Conservation (phyloP, 2,113 vertebrate species). For the Tursiops truncatus region DNA sequence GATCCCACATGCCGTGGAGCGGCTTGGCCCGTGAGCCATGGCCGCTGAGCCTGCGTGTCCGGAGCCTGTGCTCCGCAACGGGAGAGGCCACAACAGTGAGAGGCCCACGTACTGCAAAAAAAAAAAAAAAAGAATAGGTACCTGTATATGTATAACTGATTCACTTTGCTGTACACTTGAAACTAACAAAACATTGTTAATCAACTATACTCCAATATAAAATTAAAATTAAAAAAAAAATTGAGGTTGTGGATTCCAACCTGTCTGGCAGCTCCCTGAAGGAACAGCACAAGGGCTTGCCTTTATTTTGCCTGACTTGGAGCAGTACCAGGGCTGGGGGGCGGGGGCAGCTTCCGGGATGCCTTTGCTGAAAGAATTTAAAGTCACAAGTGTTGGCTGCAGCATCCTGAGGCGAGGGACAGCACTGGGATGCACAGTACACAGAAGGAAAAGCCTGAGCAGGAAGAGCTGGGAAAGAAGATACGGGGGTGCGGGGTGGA, state of each 20-base stretch:
- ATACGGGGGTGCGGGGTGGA: accelerated
- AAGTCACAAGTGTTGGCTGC: background rate
- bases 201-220: too few species aligned
- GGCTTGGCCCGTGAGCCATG: too few species aligned
- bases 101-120: too few species aligned
- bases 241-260: background rate
- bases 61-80: too few species aligned
- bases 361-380: background rate
- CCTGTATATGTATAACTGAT: too few species aligned
- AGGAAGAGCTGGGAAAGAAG: background rate
- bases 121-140: too few species aligned
- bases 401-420: background rate
- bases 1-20: too few species aligned
- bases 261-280: background rate
- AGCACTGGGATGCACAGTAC: background rate
- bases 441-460: background rate
- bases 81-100: too few species aligned
- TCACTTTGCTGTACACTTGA: too few species aligned
- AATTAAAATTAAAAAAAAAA: background rate
- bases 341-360: background rate
- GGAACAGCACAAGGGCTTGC: background rate
- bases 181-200: too few species aligned
- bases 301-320: background rate
- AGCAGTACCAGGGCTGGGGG: too few species aligned
- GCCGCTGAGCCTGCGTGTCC: too few species aligned